Base-by-base conservation (phyloP, 2,797 vertebrate genomes). In the Cryptoprocta ferox region DNA sequence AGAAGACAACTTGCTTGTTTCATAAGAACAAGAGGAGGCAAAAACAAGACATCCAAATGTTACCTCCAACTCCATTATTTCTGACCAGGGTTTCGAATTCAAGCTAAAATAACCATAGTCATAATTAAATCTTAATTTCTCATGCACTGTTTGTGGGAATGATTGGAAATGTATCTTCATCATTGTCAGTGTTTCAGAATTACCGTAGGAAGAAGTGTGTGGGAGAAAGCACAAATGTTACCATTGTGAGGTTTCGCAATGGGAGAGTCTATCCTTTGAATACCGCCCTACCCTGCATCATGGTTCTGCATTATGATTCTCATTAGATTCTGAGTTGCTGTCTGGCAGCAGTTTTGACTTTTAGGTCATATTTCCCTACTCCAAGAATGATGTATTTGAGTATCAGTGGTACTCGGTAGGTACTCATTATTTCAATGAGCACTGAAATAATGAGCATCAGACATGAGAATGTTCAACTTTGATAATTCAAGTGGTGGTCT, bases 1-100 rank as follows among this genome's bases (percentile, higher is more conserved):
- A n/a, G 73, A 80, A 35, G 66, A 92, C 61, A 35, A 32, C 39
- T 70, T 66, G 6, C 7, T 82, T 94, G 9, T 82, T 39, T 50
- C 26, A 18, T 68, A 75, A 82, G 39, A 89, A 75, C 68, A 80
- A 84, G 12, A 71, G 5, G 48, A 79, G 28, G 11, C 35, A 75
- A 80, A 81, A 71, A 6, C 35, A 89, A 87, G 68, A 71, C 26
- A 76, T 24, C 63, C 32, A 68, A 65, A n/a, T 61, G 4, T 76
- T 53, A 87, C 59, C 50, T 63, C 19, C 61, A 76, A 21, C 12
- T 73, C 48, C 14, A 10, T 85, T 71, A 37, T 80, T 87, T 87
- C 45, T 66, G n/a, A 97, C 91, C 26, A 32, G 13, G 61, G 82
- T 26, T 95, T 92, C 90, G 48, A 79, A 86, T 91, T 91, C 65